Evolutionary conservation across 2,888 invertebrate species (phyloP), one percentile per base, ranked within the genome.

Genomic region (Drosophila ezoana): DNA sequence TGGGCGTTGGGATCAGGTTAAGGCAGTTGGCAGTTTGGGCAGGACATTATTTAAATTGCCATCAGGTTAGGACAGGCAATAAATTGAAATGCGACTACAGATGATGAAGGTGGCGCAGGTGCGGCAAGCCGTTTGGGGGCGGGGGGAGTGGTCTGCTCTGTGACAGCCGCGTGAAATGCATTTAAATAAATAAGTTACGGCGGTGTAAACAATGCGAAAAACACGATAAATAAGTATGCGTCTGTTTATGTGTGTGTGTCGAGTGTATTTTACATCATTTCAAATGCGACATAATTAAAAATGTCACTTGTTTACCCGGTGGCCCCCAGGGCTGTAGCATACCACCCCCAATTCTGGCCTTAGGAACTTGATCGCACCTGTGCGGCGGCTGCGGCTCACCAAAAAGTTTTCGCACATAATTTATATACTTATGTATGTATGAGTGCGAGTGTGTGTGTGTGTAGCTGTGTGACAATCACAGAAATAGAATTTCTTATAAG

Each of bases 41-140:
- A 76, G 73, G 81, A 72, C 81, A 81, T 81, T 80, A 80, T 80
- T 80, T 80, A 81, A 80, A 81, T 80, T 76, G 71, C 75, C 80
- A 81, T 81, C 80, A 80, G 80, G 65, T 81, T 80, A 63, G 79
- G 81, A 81, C 81, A 68, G 80, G 78, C 75, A 78, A 80, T 80
- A 80, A 80, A 80, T 80, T 80, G 75, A 72, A 72, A 70, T 65
- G 48, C 76, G 60, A 33, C 54, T 48, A 60, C 62, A 47, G 75
- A 59, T 66, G 59, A 67, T 60, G 58, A 66, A 38, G 44, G 43
- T 43, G 59, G 51, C 43, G 14, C 54, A 44, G 45, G 63, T 43
- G 54, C 41, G n/a, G 14, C 20, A 18, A 18, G 41, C 8, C 28
- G 11, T n/a, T 28, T 10, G 11, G 20, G 35, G 3, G 9, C 14